phyloP scores from a whole-genome alignment of 2,888 invertebrate genomes.

The Drosophila stalkeri region DNA sequence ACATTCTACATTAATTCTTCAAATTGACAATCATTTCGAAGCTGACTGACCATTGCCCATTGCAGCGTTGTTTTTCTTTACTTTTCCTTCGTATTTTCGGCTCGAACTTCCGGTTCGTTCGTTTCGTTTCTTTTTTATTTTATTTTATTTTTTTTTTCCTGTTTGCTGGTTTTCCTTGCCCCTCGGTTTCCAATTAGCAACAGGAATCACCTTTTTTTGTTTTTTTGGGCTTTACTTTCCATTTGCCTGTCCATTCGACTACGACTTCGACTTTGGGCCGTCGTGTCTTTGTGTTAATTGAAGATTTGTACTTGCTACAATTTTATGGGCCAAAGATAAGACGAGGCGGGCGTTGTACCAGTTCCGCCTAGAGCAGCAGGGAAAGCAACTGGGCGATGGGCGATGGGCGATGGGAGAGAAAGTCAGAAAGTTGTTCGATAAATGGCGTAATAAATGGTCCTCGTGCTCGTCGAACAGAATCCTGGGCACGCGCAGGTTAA shows the following conservation, averaged over 20 bases:
- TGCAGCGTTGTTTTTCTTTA: conserved; percentile 1
- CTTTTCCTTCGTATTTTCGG: background rate
- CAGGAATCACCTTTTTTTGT: conserved; percentile 74
- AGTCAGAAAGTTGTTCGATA: conserved; percentile 59
- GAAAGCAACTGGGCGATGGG: background rate
- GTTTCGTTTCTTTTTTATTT: background rate
- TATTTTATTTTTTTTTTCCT: background rate
- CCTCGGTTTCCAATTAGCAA: conserved; percentile 78
- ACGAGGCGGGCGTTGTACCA: background rate
- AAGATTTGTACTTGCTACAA: conserved; percentile 73
- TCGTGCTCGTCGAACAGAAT: conserved; percentile 36
- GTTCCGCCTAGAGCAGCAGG: background rate
- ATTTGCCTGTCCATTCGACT: conserved; percentile 25
- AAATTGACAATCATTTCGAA: conserved; percentile 75
- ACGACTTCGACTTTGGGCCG: conserved; percentile 6
- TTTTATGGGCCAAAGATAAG: conserved; percentile 65
- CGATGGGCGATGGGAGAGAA: background rate
- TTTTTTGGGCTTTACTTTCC: conserved; percentile 20
- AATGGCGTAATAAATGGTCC: conserved; percentile 63
- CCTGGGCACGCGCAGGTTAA: conserved; percentile 75
- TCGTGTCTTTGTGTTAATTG: conserved; percentile 69
- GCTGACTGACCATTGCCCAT: conserved; percentile 22
- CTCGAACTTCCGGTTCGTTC: conserved; percentile 55
- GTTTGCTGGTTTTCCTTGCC: conserved; percentile 19
- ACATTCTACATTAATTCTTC: conserved; percentile 70